Evolutionary conservation across 2,797 vertebrate genomes (phyloP), one percentile per base, ranked within the genome.

Genomic region (Aeoliscus strigatus): DNA sequence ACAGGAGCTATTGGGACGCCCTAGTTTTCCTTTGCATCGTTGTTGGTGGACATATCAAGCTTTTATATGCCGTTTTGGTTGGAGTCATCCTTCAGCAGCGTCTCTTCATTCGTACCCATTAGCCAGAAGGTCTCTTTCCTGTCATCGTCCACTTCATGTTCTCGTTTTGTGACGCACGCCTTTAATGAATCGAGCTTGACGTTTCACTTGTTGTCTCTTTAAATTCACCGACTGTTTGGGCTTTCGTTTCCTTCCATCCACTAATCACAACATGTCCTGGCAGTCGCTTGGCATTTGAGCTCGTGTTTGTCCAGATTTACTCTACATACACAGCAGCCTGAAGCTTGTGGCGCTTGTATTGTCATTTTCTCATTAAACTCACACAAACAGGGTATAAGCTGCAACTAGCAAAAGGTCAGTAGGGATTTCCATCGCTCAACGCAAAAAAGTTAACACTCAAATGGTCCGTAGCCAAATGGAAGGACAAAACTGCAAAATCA

Each of bases 401-500:
- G 71, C 72, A 66, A 74, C 76, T 75, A 74, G 76, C 73, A 64
- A 83, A 85, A 86, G 86, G 84, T 87, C 82, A 86, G 61, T 48
- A 74, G 84, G 82, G 82, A 87, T 86, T 85, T 83, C 83, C 80
- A 84, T 86, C 75, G 74, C 65, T 88, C 81, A 81, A 65, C 83
- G 80, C 77, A 70, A 72, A 79, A 82, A 86, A 85, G 82, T 86
- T 82, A 85, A 87, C 81, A 82, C 74, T 85, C 69, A 86, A 87
- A 88, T 87, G 84, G 81, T 74, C 86, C 81, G 73, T 87, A 79
- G 72, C 80, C 77, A 79, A 82, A 75, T 80, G 78, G 79, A 85
- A 82, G 76, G 84, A 84, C 80, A 83, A 88, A 86, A 87, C 82
- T 82, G 83, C 83, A 81, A 86, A 87, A 87, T 83, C 85, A 86